phyloP scores from a whole-genome alignment of 2,113 vertebrate species.

The Sardina pilchardus region DNA sequence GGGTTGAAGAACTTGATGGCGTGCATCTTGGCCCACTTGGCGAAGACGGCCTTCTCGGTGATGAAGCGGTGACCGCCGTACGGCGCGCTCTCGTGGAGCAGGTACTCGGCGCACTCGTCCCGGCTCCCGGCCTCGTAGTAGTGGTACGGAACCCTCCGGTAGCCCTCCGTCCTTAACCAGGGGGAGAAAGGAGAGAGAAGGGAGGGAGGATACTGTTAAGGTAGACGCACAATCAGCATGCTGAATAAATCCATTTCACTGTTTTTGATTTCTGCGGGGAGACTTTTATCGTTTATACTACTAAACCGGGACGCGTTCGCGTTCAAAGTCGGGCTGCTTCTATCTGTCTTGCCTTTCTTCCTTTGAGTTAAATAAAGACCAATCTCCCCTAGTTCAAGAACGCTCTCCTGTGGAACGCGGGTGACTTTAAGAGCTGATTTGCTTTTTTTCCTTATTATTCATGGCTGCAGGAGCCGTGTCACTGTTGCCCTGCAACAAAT shows the following conservation, averaged over 20 bases:
- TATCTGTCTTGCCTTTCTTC: not conserved
- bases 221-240: not conserved
- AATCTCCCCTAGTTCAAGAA: not conserved
- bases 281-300: too few species aligned
- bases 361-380: not conserved
- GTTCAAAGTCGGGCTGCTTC: not conserved
- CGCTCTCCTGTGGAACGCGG: not conserved
- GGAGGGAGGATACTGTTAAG: not conserved
- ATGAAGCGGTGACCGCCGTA: conserved; percentile 96
- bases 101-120: conserved; percentile 92
- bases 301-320: not conserved
- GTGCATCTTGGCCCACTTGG: conserved; percentile 92
- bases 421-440: not conserved
- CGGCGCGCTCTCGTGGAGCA: conserved; percentile 91
- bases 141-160: conserved; percentile 93
- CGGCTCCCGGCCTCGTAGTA: conserved; percentile 91
- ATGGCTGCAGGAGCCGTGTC: conserved; percentile 14
- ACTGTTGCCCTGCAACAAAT: conserved; percentile 45
- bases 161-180: conserved; percentile 80
- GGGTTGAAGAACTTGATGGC: conserved; percentile 93
- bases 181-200: not conserved
- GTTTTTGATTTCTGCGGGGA: too few species aligned
- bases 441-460: not conserved
- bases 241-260: not conserved
- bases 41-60: conserved; percentile 94